A percentile compares a stretch with the other conserved stretches of the same genome.
phyloP scores from a whole-genome alignment of 1,140 invertebrate species.

The Rhopalosiphum maidis region DNA sequence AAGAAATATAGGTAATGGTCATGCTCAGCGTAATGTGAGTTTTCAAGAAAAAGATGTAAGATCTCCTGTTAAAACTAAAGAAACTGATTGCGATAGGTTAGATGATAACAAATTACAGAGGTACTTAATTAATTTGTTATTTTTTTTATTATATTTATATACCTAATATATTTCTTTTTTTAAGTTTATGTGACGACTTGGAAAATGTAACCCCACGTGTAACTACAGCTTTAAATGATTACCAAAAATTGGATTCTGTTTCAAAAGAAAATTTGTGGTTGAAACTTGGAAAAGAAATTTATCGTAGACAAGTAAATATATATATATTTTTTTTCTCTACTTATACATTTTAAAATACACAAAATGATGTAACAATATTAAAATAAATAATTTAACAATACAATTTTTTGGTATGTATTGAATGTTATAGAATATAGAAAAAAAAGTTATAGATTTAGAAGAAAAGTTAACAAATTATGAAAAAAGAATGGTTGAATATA shows the following conservation, averaged over 20 bases:
- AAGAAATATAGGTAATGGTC: background rate
- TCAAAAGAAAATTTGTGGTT: conserved; percentile 56
- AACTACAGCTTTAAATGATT: background rate
- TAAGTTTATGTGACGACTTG: background rate
- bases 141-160: background rate
- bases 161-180: background rate
- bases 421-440: conserved; percentile 43
- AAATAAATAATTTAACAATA: background rate
- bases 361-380: background rate
- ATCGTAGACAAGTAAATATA: conserved; percentile 39
- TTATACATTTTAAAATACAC: background rate
- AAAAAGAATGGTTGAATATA: conserved; percentile 35
- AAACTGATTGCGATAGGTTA: background rate
- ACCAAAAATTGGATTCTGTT: conserved; percentile 43
- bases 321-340: background rate
- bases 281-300: conserved; percentile 52
- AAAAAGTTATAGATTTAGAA: conserved; percentile 54
- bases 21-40: background rate
- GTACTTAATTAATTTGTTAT: background rate
- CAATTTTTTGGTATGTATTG: background rate
- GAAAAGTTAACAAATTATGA: conserved; percentile 46
- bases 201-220: background rate
- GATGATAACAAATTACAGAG: conserved; percentile 43
- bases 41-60: conserved; percentile 5
- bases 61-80: background rate